Evolutionary conservation across 2,888 invertebrate species (phyloP).

Genomic region (Salpingus planirostris): DNA sequence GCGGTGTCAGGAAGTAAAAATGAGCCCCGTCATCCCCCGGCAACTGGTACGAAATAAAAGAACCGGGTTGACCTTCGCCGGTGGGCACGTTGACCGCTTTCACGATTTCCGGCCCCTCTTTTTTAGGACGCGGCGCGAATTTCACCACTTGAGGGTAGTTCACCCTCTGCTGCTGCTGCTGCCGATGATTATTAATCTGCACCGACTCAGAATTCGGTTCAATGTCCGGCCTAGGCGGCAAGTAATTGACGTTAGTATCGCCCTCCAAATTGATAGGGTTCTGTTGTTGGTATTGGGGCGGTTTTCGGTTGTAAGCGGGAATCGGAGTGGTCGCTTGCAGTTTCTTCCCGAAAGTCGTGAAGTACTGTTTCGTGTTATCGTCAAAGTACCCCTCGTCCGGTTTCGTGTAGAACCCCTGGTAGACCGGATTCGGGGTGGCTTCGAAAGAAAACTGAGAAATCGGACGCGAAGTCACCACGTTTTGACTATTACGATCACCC

Average conservation of each 20-base stretch:
- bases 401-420: slow-evolving; percentile 55
- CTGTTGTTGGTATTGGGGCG: slow-evolving; percentile 17
- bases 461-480: no score
- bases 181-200: slow-evolving; percentile 19
- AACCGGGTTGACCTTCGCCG: slow-evolving; percentile 42
- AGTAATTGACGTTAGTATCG: slow-evolving; percentile 65
- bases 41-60: slow-evolving; percentile 62
- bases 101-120: slow-evolving; percentile 23
- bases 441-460: slow-evolving; percentile 31
- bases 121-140: slow-evolving; percentile 18
- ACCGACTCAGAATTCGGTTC: slow-evolving; percentile 59
- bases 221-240: slow-evolving; percentile 54
- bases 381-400: slow-evolving; percentile 62
- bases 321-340: slow-evolving; percentile 44
- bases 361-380: slow-evolving; percentile 66
- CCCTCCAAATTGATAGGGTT: slow-evolving; percentile 46
- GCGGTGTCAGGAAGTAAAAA: slow-evolving; percentile 70
- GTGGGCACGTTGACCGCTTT: slow-evolving; percentile 30
- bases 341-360: slow-evolving; percentile 66
- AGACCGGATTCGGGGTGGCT: slow-evolving; percentile 43
- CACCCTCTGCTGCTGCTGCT: no score
- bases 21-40: slow-evolving; percentile 71
- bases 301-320: slow-evolving; percentile 15
- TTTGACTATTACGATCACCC: slow-evolving; percentile 30
- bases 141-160: slow-evolving; percentile 24